phyloP scores from a whole-genome alignment of 2,113 vertebrate genomes.

The Ctenodactylus gundi region DNA sequence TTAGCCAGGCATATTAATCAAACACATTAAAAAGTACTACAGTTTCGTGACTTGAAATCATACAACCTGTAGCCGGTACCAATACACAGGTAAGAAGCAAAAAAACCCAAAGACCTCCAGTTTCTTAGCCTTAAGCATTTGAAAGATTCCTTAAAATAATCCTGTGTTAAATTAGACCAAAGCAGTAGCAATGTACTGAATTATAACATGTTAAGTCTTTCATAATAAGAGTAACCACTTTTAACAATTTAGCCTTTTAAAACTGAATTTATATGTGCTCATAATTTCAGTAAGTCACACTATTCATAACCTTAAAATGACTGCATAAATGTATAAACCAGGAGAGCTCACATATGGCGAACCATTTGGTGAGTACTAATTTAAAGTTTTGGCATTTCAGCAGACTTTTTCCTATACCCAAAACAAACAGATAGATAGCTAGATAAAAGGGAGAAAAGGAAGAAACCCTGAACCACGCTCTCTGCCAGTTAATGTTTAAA shows the following conservation, averaged over 20 bases:
- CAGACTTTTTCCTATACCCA: slow-evolving; percentile 71
- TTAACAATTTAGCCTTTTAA: slow-evolving; percentile 25
- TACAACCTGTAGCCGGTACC: neutral
- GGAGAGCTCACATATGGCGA: neutral
- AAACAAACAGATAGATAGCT: slow-evolving; percentile 38
- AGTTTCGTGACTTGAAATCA: neutral
- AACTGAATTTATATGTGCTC: slow-evolving; percentile 1
- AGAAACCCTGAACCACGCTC: slow-evolving; percentile 60
- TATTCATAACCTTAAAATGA: slow-evolving; percentile 51
- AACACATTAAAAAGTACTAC: neutral
- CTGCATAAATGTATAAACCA: neutral
- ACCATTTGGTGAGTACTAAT: slow-evolving; percentile 29
- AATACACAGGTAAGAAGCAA: neutral
- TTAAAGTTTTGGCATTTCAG: slow-evolving; percentile 62
- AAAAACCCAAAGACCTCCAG: neutral
- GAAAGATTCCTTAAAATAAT: slow-evolving; percentile 44
- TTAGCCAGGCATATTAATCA: neutral
- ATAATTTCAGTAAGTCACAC: slow-evolving; percentile 1
- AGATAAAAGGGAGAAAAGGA: neutral
- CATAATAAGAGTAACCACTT: neutral
- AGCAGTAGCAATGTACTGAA: neutral
- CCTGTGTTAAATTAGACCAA: neutral
- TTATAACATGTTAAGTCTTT: neutral
- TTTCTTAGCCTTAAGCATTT: slow-evolving; percentile 21
- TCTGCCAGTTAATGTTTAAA: slow-evolving; percentile 88